Evolutionary conservation across 2,797 vertebrate species (phyloP), one percentile per base, ranked within the genome.

Genomic region (Gobionotothen gibberifrons): DNA sequence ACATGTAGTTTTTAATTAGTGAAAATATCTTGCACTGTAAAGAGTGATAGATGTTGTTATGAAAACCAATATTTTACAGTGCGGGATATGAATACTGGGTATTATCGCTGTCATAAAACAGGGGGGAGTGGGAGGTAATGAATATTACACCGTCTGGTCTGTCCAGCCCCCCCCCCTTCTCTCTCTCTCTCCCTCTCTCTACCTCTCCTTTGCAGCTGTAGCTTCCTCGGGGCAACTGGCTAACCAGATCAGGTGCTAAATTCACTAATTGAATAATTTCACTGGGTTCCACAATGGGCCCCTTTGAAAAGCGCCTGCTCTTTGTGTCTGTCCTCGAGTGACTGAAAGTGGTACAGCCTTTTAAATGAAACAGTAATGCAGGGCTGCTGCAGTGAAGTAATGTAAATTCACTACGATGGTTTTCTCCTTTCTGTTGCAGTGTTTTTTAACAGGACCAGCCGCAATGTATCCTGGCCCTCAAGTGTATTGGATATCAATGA

Each of bases 241-340:
- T 92, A 91, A 92, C 89, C 90, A 93, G 90, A 93, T 93, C 92
- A 92, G 93, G 93, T 92, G 93, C 90, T 93, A 91, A 93, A 92
- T 92, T 91, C 86, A 86, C 93, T 90, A 92, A 93, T 93, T 93
- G 91, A 93, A 93, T 92, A 92, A 94, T 92, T 93, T 93, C 88
- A 86, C 89, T 84, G 74, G 80, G 90, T 88, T 91, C 89, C 88
- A 90, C 91, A 91, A 91, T 90, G 84, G 89, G 85, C 84, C 83
- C 32, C 85, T 90, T 90, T 90, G 86, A 89, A 92, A 93, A 88
- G 84, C 58, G 83, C 77, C 87, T 83, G 86, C 85, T 91, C 91
- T 92, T 90, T 93, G 90, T 93, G 88, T 89, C 85, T 81, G 87
- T 88, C 84, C 91, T 90, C 87, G 60, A 90, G 90, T 90, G 90